These are phyloP conservation scores for Himalopsyche kuldschensis DNA, from an alignment of 2,888 invertebrate species.

Conservation along the genomic window DNA sequence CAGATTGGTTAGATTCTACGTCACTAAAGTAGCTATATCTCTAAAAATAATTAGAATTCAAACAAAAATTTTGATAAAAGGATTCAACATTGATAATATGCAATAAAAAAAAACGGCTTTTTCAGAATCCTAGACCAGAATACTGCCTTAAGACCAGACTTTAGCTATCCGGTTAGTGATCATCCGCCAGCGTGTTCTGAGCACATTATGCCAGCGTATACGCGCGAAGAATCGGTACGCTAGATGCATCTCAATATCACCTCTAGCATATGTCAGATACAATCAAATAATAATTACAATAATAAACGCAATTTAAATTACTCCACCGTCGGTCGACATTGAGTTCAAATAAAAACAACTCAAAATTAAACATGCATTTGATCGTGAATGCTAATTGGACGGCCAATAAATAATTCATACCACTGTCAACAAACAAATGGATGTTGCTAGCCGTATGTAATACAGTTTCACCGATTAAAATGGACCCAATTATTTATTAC, in stretches of 20 bases:
- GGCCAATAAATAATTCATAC: constrained; percentile 18
- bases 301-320: constrained; percentile 16
- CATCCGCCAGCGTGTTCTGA: neutral
- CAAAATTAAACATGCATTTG: constrained; percentile 6
- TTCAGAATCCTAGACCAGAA: no score
- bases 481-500: neutral
- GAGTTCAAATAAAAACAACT: constrained; percentile 8
- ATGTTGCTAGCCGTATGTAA: neutral
- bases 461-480: neutral
- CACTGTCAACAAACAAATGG: neutral
- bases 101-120: no score
- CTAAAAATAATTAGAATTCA: no score
- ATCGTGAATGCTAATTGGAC: constrained; percentile 12
- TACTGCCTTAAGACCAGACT: no score
- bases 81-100: no score
- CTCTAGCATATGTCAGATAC: constrained; percentile 4
- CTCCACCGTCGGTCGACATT: constrained; percentile 17
- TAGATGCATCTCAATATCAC: constrained; percentile 19
- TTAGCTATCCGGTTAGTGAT: no score
- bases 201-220: neutral
- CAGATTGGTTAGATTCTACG: no score
- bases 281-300: constrained; percentile 17
- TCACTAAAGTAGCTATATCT: no score
- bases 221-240: constrained; percentile 10
- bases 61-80: no score